A percentile compares a stretch with the other conserved stretches of the same genome.
Conservation (phyloP, 2,797 vertebrate genomes). For the Coreius guichenoti region DNA sequence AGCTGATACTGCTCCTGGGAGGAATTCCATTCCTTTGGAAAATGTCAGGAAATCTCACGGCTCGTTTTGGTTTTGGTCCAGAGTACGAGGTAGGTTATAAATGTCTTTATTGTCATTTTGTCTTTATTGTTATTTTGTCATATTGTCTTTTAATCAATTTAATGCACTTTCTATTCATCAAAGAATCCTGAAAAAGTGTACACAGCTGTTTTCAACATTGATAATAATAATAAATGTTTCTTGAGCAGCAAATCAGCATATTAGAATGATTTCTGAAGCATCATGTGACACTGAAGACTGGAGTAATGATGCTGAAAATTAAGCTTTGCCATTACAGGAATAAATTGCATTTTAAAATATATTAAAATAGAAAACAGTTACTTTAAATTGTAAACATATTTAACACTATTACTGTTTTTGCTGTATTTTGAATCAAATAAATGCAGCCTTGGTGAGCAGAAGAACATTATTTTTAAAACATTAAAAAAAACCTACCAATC, state of each 20-base stretch:
- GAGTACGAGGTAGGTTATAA: slow-evolving; percentile 85
- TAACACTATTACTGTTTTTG: background rate
- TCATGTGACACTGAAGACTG: no score
- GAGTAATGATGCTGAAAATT: no score
- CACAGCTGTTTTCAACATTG: no score
- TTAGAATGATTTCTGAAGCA: no score
- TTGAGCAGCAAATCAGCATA: no score
- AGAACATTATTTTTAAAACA: background rate
- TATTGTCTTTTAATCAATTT: background rate
- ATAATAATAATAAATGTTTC: no score
- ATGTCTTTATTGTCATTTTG: background rate
- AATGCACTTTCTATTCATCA: background rate
- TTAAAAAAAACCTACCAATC: no score
- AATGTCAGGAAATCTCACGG: slow-evolving; percentile 83
- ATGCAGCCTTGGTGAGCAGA: background rate
- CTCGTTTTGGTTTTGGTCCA: slow-evolving; percentile 82
- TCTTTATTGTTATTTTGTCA: no score
- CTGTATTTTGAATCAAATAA: background rate
- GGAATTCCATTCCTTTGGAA: slow-evolving; percentile 96
- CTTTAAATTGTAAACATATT: background rate
- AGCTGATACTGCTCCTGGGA: slow-evolving; percentile 94
- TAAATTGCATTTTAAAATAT: background rate
- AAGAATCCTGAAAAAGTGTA: no score
- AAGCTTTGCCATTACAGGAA: background rate
- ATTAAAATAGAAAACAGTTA: background rate